phyloP scores from a whole-genome alignment of 2,113 vertebrate genomes.

The Psilopsiagon aurifrons region DNA sequence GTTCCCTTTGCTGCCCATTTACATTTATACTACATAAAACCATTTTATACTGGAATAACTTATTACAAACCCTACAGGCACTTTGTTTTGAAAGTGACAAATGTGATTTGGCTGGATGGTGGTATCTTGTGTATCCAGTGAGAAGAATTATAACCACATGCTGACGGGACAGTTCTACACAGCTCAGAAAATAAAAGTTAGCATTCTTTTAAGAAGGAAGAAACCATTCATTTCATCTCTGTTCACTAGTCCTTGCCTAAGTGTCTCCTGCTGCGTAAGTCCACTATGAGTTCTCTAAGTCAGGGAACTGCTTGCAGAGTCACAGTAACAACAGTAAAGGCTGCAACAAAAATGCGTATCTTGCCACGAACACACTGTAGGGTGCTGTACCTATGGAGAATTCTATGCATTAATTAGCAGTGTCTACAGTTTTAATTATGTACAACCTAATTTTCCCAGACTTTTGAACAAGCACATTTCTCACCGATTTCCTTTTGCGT shows the following conservation, averaged over 20 bases:
- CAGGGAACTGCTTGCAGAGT: not conserved
- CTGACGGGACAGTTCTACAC: not conserved
- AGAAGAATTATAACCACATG: not conserved
- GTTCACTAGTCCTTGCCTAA: not conserved
- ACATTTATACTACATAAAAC: not conserved
- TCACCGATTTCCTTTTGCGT: not conserved
- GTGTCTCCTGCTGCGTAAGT: not conserved
- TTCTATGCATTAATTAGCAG: constrained; percentile 24
- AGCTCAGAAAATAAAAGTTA: not conserved
- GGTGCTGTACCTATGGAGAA: constrained; percentile 11
- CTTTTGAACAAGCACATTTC: not conserved
- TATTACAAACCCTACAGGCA: not conserved
- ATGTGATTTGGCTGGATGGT: not conserved
- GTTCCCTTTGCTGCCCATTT: not conserved
- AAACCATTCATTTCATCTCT: not conserved
- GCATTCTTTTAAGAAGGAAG: not conserved
- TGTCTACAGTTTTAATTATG: constrained; percentile 7
- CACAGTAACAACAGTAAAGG: not conserved
- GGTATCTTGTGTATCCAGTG: not conserved
- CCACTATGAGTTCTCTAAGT: not conserved
- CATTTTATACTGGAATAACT: not conserved
- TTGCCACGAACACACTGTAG: not conserved
- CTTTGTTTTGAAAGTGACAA: not conserved
- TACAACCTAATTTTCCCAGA: constrained; percentile 14
- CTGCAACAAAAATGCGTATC: not conserved